Conservation (phyloP, 2,888 invertebrate species). For the Sepioteuthis lessoniana region DNA sequence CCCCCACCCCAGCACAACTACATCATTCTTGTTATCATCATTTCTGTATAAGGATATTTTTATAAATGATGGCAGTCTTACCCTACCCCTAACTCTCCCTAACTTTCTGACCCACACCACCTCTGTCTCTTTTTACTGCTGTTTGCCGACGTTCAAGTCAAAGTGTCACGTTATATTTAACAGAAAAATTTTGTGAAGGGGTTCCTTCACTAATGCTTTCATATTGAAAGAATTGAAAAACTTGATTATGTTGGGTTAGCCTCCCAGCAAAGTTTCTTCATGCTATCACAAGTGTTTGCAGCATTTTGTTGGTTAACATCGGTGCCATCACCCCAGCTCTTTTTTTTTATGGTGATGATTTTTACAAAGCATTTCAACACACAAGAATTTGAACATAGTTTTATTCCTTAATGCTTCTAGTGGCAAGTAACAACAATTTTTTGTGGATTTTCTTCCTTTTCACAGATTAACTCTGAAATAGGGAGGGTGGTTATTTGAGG, state of each 20-base stretch:
- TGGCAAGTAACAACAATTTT: conserved; percentile 24
- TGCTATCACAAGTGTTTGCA: conserved; percentile 42
- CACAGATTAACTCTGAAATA: conserved; percentile 24
- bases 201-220: conserved; percentile 42
- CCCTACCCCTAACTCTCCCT: not conserved
- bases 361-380: conserved; percentile 15
- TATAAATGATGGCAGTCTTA: conserved; percentile 21
- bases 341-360: not conserved
- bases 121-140: conserved; percentile 33
- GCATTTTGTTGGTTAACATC: conserved; percentile 12
- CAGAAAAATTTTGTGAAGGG: conserved; percentile 33
- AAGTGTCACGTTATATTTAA: conserved; percentile 33
- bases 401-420: conserved; percentile 44
- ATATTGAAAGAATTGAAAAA: conserved; percentile 34
- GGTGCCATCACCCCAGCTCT: not conserved
- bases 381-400: conserved; percentile 34
- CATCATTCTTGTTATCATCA: not conserved
- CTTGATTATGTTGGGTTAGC: conserved; percentile 26
- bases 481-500: conserved; percentile 4
- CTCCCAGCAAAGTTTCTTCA: conserved; percentile 41
- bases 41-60: conserved; percentile 33
- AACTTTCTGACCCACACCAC: not conserved
- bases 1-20: not conserved
- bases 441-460: not conserved
- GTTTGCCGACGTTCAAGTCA: conserved; percentile 33